Evolutionary conservation across 1,140 invertebrate species (phyloP).

Genomic region (Conopomorpha cramerella): DNA sequence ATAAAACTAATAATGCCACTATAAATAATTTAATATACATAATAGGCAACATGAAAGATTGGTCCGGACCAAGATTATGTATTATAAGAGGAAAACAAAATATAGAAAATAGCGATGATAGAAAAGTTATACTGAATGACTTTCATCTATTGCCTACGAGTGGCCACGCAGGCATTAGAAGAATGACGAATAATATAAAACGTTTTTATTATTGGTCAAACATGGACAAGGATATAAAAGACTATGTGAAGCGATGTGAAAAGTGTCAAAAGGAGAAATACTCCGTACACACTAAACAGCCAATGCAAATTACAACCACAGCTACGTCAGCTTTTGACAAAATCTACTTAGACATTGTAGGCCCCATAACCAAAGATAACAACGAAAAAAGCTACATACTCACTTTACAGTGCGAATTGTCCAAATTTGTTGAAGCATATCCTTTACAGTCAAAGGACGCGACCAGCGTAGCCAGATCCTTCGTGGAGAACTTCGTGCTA

Average conservation of each 20-base stretch:
- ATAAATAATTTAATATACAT: constrained; percentile 1
- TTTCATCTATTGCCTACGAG: not conserved
- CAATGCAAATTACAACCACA: not conserved
- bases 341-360: not conserved
- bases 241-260: not conserved
- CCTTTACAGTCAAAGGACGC: constrained; percentile 1
- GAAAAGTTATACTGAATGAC: not conserved
- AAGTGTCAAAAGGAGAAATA: not conserved
- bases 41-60: not conserved
- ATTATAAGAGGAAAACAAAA: not conserved
- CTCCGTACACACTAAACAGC: not conserved
- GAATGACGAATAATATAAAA: not conserved
- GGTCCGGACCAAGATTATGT: constrained; percentile 1
- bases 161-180: not conserved
- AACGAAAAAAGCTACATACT: not conserved
- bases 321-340: not conserved
- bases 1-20: constrained; percentile 1
- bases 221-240: not conserved
- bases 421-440: constrained; percentile 3
- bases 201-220: not conserved
- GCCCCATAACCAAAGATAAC: not conserved
- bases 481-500: not conserved
- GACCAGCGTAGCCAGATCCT: not conserved
- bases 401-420: constrained; percentile 1
- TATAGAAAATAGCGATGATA: not conserved